Evolutionary conservation across 2,113 vertebrate species (phyloP).

Genomic region (Macaca nemestrina): DNA sequence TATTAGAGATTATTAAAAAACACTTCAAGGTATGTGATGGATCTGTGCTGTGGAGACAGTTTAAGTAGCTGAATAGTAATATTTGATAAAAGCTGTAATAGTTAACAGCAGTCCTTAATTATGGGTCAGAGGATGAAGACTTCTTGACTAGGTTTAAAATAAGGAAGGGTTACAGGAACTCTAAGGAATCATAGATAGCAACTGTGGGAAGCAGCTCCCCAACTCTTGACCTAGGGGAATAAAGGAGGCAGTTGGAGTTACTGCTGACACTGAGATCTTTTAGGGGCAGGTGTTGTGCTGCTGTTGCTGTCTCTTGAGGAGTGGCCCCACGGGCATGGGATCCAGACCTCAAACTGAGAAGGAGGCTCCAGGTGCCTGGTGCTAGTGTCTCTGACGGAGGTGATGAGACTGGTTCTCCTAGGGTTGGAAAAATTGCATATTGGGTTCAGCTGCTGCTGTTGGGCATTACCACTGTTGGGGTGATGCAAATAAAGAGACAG

Average conservation of each 20-base stretch:
- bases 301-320: background rate
- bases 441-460: background rate
- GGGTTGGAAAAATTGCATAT: background rate
- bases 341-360: background rate
- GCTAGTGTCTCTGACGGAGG: background rate
- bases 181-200: background rate
- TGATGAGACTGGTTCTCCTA: background rate
- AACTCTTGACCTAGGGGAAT: background rate
- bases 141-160: background rate
- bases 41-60: background rate
- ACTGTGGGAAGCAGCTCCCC: background rate
- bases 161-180: background rate
- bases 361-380: background rate
- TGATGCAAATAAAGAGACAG: background rate
- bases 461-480: background rate
- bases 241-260: background rate
- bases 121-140: background rate
- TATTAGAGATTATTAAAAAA: constrained; percentile 26
- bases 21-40: background rate
- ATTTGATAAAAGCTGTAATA: background rate
- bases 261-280: background rate
- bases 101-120: background rate
- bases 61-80: background rate
- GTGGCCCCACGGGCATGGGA: too few species aligned
- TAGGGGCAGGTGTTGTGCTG: background rate